Base-by-base conservation (phyloP, 2,888 invertebrate species). In the Epistrophella euchroma region DNA sequence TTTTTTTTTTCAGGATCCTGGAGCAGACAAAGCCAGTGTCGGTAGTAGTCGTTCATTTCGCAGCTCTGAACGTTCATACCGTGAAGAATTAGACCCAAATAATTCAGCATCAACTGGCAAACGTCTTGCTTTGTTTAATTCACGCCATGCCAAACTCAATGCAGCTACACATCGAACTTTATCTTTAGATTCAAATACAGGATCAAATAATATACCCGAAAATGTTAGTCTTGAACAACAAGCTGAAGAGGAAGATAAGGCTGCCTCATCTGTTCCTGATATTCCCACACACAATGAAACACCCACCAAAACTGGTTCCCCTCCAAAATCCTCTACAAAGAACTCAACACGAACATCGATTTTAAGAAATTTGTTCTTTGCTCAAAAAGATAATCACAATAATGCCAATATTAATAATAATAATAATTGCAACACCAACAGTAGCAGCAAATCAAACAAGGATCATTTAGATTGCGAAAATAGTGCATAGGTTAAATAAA, bases 21-120 rank as follows among this genome's bases (percentile, higher is more conserved):
- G 82, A 64, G 88, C 89, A 19, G 90, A 90, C 52, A 90, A 90
- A 81, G 87, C 90, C 35, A 90, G 90, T 80, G 88, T 90, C n/a
- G 87, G 89, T 15, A 89, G 90, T 62, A 88, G 88, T 77, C 89
- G 89, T 47, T 90, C 90, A 80, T 89, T 89, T 87, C 89, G 89
- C 40, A 89, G 89, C 43, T 89, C 90, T 15, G 90, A 89, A 73
- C 87, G 89, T 73, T 89, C 89, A 50, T 89, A 88, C 75, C 89
- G 89, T 28, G 89, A 89, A 70, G 90, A 90, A 50, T 40, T 88
- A 19, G 90, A 89, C 75, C 79, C 89, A 72, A 79, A 88, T 7
- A 89, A 84, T 74, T 86, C 88, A 50, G 83, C 88, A 37, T 88
- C 88, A 60, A 88, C 88, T 37, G 73, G 88, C 19, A 89, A 89